Conservation (phyloP, 2,888 invertebrate genomes). For the Strigamia maritima region DNA sequence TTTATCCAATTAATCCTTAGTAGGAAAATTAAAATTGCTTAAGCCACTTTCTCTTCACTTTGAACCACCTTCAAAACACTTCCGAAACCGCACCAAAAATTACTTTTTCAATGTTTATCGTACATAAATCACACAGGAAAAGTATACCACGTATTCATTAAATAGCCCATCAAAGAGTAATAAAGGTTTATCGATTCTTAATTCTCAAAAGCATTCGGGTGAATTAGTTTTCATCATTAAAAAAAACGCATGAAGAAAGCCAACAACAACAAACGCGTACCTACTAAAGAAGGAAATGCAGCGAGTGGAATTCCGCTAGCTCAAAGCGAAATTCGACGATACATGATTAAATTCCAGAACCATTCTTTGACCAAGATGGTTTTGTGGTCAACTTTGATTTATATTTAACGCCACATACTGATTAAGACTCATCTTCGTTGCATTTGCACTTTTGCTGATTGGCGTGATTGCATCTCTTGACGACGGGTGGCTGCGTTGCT, state of each 20-base stretch:
- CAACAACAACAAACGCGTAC: neutral
- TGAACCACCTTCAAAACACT: neutral
- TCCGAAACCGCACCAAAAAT: neutral
- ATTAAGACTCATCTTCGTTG: slow-evolving; percentile 22
- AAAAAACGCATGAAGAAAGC: neutral
- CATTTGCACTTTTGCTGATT: neutral
- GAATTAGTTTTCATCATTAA: neutral
- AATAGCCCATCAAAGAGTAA: slow-evolving; percentile 7
- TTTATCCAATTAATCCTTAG: no score
- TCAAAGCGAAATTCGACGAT: neutral
- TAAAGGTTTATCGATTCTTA: neutral
- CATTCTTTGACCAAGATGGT: neutral
- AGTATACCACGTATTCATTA: slow-evolving; percentile 8
- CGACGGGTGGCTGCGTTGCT: slow-evolving; percentile 15
- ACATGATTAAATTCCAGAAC: neutral
- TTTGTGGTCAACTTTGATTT: slow-evolving; percentile 14
- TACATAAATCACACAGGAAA: neutral
- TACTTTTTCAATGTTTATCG: neutral
- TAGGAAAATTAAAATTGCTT: no score
- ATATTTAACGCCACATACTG: slow-evolving; percentile 2
- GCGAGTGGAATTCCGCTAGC: neutral
- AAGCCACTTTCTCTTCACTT: no score
- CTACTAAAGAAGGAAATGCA: no score
- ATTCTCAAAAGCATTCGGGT: neutral
- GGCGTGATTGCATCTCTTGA: neutral